phyloP scores from a whole-genome alignment of 2,113 vertebrate genomes.

The Mormoops blainvillei region DNA sequence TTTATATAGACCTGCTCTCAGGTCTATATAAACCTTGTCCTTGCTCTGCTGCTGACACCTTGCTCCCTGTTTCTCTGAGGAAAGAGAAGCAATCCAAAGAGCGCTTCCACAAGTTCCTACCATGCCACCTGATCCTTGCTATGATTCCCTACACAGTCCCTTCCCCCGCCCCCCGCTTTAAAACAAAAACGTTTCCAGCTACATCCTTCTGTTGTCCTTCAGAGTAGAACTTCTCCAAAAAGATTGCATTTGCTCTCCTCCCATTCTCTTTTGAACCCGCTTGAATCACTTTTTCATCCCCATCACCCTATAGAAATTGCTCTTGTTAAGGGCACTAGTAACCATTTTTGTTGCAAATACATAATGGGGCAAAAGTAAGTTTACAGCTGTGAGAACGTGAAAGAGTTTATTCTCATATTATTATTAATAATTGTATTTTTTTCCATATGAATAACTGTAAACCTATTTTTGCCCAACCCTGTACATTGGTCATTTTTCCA shows the following conservation, averaged over 20 bases:
- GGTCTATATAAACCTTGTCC: too few species aligned
- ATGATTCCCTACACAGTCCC: too few species aligned
- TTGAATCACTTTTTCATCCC: neutral
- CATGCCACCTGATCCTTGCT: neutral
- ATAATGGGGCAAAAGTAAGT: neutral
- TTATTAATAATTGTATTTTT: neutral
- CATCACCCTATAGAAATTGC: neutral
- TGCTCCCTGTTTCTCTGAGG: neutral
- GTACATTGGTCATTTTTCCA: neutral
- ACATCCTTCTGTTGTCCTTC: neutral
- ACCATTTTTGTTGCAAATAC: neutral
- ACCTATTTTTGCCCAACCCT: neutral
- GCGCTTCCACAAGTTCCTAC: neutral
- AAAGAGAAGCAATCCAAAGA: neutral
- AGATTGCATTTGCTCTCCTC: neutral
- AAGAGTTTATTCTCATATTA: neutral
- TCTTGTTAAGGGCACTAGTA: neutral
- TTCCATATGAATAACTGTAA: neutral
- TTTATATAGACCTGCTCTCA: neutral
- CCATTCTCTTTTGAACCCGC: neutral
- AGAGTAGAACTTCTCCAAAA: neutral
- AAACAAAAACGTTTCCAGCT: neutral
- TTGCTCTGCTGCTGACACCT: neutral
- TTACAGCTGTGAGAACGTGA: neutral
- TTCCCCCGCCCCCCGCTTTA: neutral